phyloP scores from a whole-genome alignment of 2,888 invertebrate species.

The Steinernema hermaphroditum region DNA sequence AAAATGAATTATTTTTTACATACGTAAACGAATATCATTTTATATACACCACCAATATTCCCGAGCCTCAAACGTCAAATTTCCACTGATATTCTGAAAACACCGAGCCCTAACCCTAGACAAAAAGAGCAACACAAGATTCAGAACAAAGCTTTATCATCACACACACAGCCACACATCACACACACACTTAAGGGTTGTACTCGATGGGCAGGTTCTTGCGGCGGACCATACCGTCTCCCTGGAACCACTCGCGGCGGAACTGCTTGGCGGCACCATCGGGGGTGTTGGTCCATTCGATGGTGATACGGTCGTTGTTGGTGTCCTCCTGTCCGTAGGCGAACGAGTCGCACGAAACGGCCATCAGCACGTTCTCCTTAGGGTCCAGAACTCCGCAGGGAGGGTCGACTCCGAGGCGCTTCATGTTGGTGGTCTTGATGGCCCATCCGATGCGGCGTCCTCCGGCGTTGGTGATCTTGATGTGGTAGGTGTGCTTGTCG shows the following conservation, averaged over 20 bases:
- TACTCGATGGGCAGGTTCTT: constrained; percentile 45
- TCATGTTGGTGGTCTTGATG: constrained; percentile 61
- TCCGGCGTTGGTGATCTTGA: constrained; percentile 38
- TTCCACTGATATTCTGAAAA: too few species aligned
- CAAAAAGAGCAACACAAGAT: too few species aligned
- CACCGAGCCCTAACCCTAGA: too few species aligned
- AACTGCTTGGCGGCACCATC: constrained; percentile 38
- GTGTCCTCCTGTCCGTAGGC: constrained; percentile 43
- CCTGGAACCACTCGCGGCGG: constrained; percentile 42
- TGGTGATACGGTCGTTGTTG: constrained; percentile 48
- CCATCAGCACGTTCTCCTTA: constrained; percentile 53
- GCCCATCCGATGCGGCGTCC: constrained; percentile 51
- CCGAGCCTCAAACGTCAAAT: too few species aligned
- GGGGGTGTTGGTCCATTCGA: constrained; percentile 43
- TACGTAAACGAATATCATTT: too few species aligned
- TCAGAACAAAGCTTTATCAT: too few species aligned
- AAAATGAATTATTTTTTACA: too few species aligned
- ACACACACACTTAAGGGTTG: too few species aligned
- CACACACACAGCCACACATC: too few species aligned
- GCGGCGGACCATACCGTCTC: constrained; percentile 42
- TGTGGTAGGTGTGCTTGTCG: constrained; percentile 54
- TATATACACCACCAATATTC: too few species aligned
- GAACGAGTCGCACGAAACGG: constrained; percentile 60
- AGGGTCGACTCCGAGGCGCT: constrained; percentile 56
- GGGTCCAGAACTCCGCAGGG: constrained; percentile 60